Base-by-base conservation (phyloP, 2,888 invertebrate species). In the Parelbella ahira region DNA sequence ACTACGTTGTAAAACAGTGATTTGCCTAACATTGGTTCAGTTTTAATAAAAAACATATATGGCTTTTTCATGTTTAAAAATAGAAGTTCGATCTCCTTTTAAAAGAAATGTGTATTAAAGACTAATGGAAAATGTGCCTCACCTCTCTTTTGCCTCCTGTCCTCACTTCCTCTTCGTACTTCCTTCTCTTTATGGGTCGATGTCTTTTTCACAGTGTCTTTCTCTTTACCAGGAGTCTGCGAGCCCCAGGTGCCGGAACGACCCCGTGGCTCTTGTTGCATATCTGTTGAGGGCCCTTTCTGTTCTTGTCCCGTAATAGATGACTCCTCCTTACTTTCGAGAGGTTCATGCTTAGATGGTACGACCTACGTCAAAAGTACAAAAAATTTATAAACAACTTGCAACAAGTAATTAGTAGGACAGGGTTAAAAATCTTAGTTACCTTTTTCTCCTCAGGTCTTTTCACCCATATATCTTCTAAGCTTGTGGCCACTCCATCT, bases 381-480 rank as follows among this genome's bases (percentile, higher is more conserved):
- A 37, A 32, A 37, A 20, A 23, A 11, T 8, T 19, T 8, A 11
- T n/a, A n/a, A n/a, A n/a, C n/a, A n/a, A n/a, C n/a, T n/a, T n/a
- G n/a, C n/a, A n/a, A n/a, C n/a, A n/a, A n/a, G n/a, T n/a, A n/a
- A n/a, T n/a, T n/a, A n/a, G n/a, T n/a, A n/a, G n/a, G n/a, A n/a
- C n/a, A n/a, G n/a, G n/a, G n/a, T n/a, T n/a, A n/a, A n/a, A n/a
- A n/a, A 9, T n/a, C 9, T 3, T 29, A 80, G 89, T 88, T 72
- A 92, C 92, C 74, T 88, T 71, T 72, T 89, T 88, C 55, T 88
- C 70, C 37, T 90, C 89, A 7, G 79, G 71, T 59, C 93, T 81
- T 58, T 90, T 91, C 15, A 93, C 88, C 93, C 93, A 93, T 55
- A 93, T 90, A 54, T 93, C 93, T 61, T 93, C 93, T 1, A 71